Percentiles rank a stretch among this genome's conserved stretches.
phyloP scores from a whole-genome alignment of 2,797 vertebrate species.

The Poecilia wingei region DNA sequence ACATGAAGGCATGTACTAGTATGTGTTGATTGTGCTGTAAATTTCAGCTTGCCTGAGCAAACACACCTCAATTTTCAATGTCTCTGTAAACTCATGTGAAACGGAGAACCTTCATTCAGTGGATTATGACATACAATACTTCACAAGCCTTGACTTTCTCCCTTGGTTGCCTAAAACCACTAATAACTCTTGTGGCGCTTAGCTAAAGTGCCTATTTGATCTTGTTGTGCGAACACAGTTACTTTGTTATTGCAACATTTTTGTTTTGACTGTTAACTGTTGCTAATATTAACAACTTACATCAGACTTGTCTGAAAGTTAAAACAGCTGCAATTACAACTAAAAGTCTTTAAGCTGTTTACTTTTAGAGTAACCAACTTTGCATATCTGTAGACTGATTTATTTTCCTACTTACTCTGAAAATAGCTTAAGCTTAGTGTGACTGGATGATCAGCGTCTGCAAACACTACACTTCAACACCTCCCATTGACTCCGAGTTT shows the following conservation, averaged over 20 bases:
- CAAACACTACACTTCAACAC: background rate
- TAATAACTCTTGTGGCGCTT: constrained; percentile 9
- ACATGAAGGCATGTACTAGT: constrained; percentile 1
- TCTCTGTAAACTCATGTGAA: constrained; percentile 19
- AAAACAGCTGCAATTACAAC: background rate
- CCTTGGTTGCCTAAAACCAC: constrained; percentile 22
- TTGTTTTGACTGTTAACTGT: background rate
- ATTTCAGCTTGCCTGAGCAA: constrained; percentile 35
- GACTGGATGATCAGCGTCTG: background rate
- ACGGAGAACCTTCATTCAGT: background rate
- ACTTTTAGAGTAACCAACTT: background rate
- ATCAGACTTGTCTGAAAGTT: background rate
- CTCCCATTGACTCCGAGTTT: background rate
- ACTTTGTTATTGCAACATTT: background rate
- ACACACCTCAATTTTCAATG: constrained; percentile 20
- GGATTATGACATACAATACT: constrained; percentile 29
- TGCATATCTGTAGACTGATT: background rate
- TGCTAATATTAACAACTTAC: background rate
- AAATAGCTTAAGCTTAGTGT: background rate
- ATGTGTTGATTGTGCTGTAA: constrained; percentile 23
- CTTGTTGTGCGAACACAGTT: background rate
- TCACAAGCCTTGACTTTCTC: constrained; percentile 30
- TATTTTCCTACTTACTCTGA: background rate
- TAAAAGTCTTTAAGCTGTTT: background rate
- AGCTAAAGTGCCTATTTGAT: constrained; percentile 34